A percentile compares a stretch with the other conserved stretches of the same genome.
Evolutionary conservation across 1,140 invertebrate species (phyloP).

Genomic region (Procambarus clarkii): DNA sequence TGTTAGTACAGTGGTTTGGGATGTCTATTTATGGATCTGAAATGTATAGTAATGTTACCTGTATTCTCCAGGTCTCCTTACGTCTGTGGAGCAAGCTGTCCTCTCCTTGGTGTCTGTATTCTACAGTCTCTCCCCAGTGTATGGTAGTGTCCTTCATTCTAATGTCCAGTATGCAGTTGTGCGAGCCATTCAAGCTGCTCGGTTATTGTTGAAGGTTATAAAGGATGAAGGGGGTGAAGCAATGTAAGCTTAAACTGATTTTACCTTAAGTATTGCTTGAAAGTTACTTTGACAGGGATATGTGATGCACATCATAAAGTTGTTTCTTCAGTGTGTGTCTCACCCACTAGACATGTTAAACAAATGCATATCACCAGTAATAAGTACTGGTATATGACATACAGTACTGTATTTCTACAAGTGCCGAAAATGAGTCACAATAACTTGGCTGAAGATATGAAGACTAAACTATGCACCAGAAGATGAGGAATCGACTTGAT

Average conservation of each 20-base stretch:
- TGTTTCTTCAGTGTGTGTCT: no score
- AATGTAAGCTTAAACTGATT: conserved; percentile 19
- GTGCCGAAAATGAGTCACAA: no score
- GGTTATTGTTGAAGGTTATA: conserved; percentile 31
- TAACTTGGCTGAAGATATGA: no score
- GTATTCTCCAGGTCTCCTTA: conserved; percentile 27
- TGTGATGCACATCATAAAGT: no score
- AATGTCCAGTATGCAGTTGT: conserved; percentile 32
- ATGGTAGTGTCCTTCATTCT: conserved; percentile 9
- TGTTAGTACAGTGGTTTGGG: no score
- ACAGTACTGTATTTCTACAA: neutral
- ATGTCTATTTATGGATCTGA: neutral
- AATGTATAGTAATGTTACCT: neutral
- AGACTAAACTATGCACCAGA: no score
- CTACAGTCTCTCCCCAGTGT: conserved; percentile 13
- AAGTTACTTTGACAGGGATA: no score
- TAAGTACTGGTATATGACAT: neutral
- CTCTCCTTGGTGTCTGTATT: conserved; percentile 21
- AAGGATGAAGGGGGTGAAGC: conserved; percentile 49
- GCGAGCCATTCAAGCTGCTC: conserved; percentile 33
- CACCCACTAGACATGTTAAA: no score
- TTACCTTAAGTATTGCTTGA: no score
- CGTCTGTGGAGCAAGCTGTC: conserved; percentile 32
- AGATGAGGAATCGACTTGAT: no score
- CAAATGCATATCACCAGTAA: no score